Base-by-base conservation (phyloP, 2,797 vertebrate genomes). In the Semaprochilodus insignis region DNA sequence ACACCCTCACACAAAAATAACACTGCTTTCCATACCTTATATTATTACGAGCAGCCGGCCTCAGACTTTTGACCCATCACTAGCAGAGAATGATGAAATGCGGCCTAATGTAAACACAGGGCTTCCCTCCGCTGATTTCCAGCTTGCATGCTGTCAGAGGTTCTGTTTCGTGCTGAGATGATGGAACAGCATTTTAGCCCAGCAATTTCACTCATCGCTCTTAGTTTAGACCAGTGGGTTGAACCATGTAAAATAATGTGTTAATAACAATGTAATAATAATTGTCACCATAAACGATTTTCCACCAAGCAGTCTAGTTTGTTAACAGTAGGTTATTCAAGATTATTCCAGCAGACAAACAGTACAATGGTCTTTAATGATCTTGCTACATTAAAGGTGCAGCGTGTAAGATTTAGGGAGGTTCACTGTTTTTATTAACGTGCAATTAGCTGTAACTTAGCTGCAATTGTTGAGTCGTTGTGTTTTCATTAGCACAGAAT, bases 41-140 rank as follows among this genome's bases (percentile, higher is more conserved):
- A 70, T 79, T 82, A 66, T 82, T 85, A 84, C 81, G 52, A 88
- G 74, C 83, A 78, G 81, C 83, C 74, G 59, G 81, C 89, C 72
- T 25, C 81, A 82, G 71, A 75, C 67, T 82, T 65, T 84, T 85
- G 87, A 71, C 85, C 55, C 6, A 23, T 85, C 83, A 80, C 90
- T 85, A 76, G 76, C 81, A 87, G 81, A 74, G 90, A 88, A 91
- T 89, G 90, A 91, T 91, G 90, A 92, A 87, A 90, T 86, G 85
- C 82, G 89, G 90, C 89, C 88, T 90, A 86, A 87, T 78, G 90
- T 86, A 93, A 94, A 93, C 89, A 94, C 63, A 34, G 71, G n/a
- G 78, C 76, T 89, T 90, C 85, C 86, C 71, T 84, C 44, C 60
- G 52, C 66, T 80, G 60, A 55, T 55, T 59, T 71, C 62, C 66